Conservation (phyloP, 1,140 invertebrate genomes). For the Leptinotarsa undecemlineata region DNA sequence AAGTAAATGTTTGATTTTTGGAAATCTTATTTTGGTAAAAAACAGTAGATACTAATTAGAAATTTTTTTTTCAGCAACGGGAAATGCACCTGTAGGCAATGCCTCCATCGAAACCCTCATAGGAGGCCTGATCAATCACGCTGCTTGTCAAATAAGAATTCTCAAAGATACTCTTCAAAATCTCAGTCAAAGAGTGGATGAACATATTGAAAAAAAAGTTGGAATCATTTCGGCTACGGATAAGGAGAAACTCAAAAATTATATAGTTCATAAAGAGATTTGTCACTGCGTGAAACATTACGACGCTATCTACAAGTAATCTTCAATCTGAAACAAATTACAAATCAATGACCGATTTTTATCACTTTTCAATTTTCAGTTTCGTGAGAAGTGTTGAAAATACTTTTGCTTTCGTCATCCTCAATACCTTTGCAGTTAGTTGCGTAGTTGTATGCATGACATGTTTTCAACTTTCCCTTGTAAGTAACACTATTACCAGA, state of each 20-base stretch:
- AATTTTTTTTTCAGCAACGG: conserved; percentile 36
- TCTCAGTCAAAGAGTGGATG: conserved; percentile 22
- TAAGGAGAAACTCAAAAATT: neutral
- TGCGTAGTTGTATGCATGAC: conserved; percentile 47
- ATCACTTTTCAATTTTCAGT: conserved; percentile 32
- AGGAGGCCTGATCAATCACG: conserved; percentile 43
- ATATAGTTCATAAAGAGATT: conserved; percentile 36
- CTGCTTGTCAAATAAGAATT: conserved; percentile 45
- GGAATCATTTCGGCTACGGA: neutral
- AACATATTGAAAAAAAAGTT: neutral
- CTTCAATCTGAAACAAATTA: conserved; percentile 2
- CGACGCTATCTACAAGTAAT: conserved; percentile 36
- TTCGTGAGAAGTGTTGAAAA: conserved; percentile 40
- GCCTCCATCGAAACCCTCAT: conserved; percentile 46
- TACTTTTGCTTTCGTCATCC: conserved; percentile 41
- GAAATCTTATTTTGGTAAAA: too few relatives aligned
- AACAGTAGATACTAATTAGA: too few relatives aligned
- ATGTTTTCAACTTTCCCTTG: conserved; percentile 48
- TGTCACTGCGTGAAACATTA: conserved; percentile 43
- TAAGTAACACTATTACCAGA: conserved; percentile 26
- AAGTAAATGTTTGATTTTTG: too few relatives aligned
- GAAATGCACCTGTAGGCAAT: conserved; percentile 45
- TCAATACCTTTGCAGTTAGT: conserved; percentile 45
- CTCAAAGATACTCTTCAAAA: conserved; percentile 41
- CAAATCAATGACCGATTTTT: too few relatives aligned